Evolutionary conservation across 2,113 vertebrate genomes (phyloP).

Genomic region (Cyprinodon tularosa): DNA sequence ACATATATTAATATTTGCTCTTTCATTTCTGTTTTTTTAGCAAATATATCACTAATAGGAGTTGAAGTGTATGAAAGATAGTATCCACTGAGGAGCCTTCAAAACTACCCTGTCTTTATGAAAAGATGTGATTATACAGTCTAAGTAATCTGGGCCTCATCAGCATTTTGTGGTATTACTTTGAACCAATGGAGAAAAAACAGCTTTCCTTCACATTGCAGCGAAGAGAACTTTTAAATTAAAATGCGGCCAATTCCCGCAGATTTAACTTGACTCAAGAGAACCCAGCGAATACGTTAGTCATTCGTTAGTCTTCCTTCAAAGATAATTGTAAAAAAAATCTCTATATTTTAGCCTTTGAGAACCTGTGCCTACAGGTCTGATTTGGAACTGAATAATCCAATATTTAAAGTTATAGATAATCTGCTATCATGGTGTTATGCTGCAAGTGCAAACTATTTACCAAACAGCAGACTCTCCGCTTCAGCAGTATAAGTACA

Average conservation of each 20-base stretch:
- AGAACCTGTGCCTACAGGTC: background rate
- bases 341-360: conserved; percentile 8
- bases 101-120: background rate
- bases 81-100: background rate
- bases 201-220: conserved; percentile 17
- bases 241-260: conserved; percentile 40
- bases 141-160: conserved; percentile 1
- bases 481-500: background rate
- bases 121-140: background rate
- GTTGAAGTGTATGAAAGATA: background rate
- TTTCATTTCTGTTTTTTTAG: background rate
- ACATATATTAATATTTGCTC: background rate
- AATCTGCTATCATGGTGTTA: background rate
- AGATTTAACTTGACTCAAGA: conserved; percentile 41
- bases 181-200: conserved; percentile 13
- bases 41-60: background rate
- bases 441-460: background rate
- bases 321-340: conserved; percentile 21
- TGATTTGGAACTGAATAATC: background rate
- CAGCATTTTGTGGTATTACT: conserved; percentile 29
- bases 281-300: conserved; percentile 25
- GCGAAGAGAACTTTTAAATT: conserved; percentile 47
- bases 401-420: background rate
- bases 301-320: conserved; percentile 12
- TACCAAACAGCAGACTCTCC: background rate